Evolutionary conservation across 2,797 vertebrate species (phyloP).

Genomic region (Megalops cyprinoides): DNA sequence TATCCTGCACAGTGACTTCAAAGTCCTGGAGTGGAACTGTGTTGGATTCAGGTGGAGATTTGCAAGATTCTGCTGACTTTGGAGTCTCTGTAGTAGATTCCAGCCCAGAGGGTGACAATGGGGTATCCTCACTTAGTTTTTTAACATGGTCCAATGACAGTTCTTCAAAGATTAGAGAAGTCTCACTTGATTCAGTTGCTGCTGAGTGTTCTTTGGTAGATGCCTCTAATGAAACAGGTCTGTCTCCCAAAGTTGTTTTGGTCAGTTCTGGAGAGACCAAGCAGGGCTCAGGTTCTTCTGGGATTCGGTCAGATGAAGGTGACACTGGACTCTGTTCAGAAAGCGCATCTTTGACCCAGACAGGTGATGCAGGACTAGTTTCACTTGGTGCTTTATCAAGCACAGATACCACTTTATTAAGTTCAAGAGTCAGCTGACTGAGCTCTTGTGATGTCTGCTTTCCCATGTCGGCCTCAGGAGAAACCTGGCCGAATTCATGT

Average conservation of each 20-base stretch:
- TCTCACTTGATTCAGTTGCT: neutral
- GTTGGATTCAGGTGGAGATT: neutral
- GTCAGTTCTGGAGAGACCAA: conserved; percentile 1
- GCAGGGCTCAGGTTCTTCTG: neutral
- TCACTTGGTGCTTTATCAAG: too few species aligned
- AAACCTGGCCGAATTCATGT: neutral
- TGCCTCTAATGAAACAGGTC: too few species aligned
- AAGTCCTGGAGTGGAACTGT: conserved; percentile 4
- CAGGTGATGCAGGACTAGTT: too few species aligned
- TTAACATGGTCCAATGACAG: too few species aligned
- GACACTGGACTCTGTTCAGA: conserved; percentile 5
- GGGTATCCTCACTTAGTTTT: too few species aligned
- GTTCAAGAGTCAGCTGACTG: too few species aligned
- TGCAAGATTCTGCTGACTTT: neutral
- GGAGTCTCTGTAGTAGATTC: conserved; percentile 16
- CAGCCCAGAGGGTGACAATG: too few species aligned
- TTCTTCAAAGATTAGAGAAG: too few species aligned
- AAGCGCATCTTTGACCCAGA: conserved; percentile 31
- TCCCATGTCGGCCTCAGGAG: too few species aligned
- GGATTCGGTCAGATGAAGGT: conserved; percentile 3
- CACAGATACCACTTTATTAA: too few species aligned
- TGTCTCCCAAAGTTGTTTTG: too few species aligned
- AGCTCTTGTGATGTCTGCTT: neutral
- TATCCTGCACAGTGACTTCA: neutral
- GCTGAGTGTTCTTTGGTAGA: neutral